phyloP scores from a whole-genome alignment of 1,140 invertebrate species.

The Drosophila novamexicana region DNA sequence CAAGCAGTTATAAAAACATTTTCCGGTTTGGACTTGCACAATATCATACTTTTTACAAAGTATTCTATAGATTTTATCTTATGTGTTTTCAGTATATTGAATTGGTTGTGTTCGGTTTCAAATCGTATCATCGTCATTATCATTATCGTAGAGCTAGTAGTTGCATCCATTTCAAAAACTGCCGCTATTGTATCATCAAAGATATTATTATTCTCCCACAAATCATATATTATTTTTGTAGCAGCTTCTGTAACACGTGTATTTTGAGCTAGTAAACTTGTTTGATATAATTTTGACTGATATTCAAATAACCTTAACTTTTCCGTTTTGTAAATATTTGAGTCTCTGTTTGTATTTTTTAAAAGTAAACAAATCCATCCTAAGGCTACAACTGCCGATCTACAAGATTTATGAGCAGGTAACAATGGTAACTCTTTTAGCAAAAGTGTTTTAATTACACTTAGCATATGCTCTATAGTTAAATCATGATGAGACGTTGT shows the following conservation, averaged over 20 bases:
- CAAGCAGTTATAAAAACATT: slow-evolving; percentile 88
- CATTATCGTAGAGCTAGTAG: slow-evolving; percentile 59
- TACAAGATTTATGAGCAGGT: slow-evolving; percentile 88
- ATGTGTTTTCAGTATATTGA: slow-evolving; percentile 82
- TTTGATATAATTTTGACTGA: slow-evolving; percentile 71
- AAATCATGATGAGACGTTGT: slow-evolving; percentile 88
- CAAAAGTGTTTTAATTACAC: slow-evolving; percentile 87
- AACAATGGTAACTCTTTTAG: slow-evolving; percentile 88
- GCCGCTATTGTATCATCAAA: slow-evolving; percentile 49
- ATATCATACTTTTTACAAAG: slow-evolving; percentile 93
- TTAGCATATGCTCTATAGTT: slow-evolving; percentile 89
- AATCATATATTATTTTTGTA: slow-evolving; percentile 72
- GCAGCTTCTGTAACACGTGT: slow-evolving; percentile 62
- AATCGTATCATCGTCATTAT: slow-evolving; percentile 62
- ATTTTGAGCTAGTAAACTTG: slow-evolving; percentile 54
- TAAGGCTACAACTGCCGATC: slow-evolving; percentile 66
- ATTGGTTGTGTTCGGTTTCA: slow-evolving; percentile 28
- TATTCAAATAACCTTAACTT: slow-evolving; percentile 67
- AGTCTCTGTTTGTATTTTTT: slow-evolving; percentile 54
- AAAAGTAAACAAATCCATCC: slow-evolving; percentile 65
- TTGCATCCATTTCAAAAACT: slow-evolving; percentile 68
- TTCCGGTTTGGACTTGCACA: slow-evolving; percentile 91
- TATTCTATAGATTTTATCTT: slow-evolving; percentile 87
- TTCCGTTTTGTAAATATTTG: slow-evolving; percentile 71
- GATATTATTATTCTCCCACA: slow-evolving; percentile 67